These are phyloP conservation scores for Steatornis caripensis DNA, from an alignment of 2,113 vertebrate genomes.

Conservation along the genomic window DNA sequence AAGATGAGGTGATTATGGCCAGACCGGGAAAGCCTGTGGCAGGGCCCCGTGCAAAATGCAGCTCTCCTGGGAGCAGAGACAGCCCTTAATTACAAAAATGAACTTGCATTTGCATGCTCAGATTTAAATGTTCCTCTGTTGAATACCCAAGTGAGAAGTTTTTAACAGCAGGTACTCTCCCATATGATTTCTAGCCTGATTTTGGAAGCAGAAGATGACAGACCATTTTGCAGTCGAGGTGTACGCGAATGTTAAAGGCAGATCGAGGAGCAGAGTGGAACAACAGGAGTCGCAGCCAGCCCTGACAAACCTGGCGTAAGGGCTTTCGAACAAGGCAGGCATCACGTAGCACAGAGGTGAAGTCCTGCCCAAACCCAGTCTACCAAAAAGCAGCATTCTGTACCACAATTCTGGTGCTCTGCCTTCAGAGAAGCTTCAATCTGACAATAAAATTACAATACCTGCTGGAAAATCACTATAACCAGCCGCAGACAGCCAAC, in stretches of 20 bases:
- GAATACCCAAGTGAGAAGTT: background rate
- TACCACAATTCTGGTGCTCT: background rate
- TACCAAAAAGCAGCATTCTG: background rate
- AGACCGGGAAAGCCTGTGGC: background rate
- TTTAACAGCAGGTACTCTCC: background rate
- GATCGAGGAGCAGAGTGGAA: rapidly evolving
- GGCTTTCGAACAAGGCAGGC: background rate
- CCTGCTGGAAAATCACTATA: background rate
- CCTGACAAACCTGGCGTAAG: background rate
- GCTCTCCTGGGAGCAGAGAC: background rate
- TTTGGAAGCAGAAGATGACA: background rate
- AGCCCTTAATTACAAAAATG: background rate
- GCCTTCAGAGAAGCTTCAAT: background rate
- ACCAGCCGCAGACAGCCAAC: background rate
- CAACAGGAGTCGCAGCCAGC: background rate
- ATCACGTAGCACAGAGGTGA: background rate
- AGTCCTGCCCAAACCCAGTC: background rate
- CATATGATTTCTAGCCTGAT: background rate
- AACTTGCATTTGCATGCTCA: background rate
- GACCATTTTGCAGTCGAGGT: rapidly evolving
- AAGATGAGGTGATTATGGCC: background rate
- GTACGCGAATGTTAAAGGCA: background rate
- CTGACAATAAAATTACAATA: background rate
- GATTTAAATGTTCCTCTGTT: background rate
- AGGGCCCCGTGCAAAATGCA: rapidly evolving